Evolutionary conservation across 1,140 invertebrate species (phyloP).

Genomic region (Polyergus mexicanus): DNA sequence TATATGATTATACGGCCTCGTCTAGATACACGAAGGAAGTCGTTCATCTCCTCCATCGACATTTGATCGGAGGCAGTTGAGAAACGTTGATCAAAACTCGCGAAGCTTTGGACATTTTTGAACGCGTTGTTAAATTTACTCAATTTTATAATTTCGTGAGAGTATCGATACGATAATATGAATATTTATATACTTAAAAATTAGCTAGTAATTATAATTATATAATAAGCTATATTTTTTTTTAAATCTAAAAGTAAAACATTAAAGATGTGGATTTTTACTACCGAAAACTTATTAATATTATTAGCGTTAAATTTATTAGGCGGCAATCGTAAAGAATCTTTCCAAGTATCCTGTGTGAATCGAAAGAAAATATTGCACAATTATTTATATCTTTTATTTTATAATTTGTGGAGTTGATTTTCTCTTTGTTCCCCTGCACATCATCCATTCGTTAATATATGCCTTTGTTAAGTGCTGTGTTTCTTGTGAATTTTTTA

Average conservation of each 20-base stretch:
- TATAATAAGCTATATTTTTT: not conserved
- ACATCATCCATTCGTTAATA: not conserved
- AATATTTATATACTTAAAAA: not conserved
- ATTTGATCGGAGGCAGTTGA: not conserved
- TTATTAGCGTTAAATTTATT: not conserved
- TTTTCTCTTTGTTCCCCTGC: not conserved
- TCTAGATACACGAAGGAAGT: conserved; percentile 11
- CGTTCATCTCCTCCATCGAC: conserved; percentile 48
- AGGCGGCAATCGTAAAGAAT: not conserved
- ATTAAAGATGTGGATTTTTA: not conserved
- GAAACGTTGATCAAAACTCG: conserved; percentile 18
- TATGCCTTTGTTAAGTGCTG: not conserved
- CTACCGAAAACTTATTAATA: not conserved
- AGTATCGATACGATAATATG: not conserved
- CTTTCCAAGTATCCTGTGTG: not conserved
- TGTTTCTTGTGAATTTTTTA: not conserved
- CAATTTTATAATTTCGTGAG: not conserved
- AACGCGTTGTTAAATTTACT: not conserved
- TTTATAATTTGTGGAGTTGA: not conserved
- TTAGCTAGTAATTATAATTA: not conserved
- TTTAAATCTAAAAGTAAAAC: not conserved
- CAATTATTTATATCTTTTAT: not conserved
- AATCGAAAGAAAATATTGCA: not conserved
- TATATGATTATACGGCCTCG: not conserved
- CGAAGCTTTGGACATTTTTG: not conserved